Conservation (phyloP, 2,113 vertebrate species). For the Beaufortia kweichowensis region DNA sequence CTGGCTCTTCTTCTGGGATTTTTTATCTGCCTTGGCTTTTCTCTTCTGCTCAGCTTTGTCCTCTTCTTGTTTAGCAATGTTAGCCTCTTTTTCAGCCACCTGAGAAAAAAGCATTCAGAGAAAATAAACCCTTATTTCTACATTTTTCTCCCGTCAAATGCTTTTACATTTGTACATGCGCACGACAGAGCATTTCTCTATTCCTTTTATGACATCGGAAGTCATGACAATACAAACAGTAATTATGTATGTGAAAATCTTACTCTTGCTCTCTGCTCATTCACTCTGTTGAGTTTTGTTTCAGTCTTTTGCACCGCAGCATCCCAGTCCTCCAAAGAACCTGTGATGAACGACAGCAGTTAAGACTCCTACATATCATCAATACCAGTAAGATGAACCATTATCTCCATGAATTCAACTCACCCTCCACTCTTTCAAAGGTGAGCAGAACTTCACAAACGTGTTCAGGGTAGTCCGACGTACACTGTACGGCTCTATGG, state of each 20-base stretch:
- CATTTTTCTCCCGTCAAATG: neutral
- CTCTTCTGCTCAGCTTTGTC: constrained; percentile 82
- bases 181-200: neutral
- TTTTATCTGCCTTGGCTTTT: constrained; percentile 82
- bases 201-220: too few species aligned
- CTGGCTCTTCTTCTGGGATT: constrained; percentile 77
- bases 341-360: constrained; percentile 62
- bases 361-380: neutral
- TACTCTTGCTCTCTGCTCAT: constrained; percentile 89
- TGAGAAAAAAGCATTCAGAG: constrained; percentile 55
- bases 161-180: neutral
- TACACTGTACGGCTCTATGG: constrained; percentile 93
- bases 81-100: constrained; percentile 90
- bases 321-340: constrained; percentile 95
- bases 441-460: constrained; percentile 93
- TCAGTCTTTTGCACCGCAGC: constrained; percentile 90
- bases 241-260: constrained; percentile 2
- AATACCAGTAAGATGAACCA: neutral
- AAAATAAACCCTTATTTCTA: neutral
- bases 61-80: constrained; percentile 81
- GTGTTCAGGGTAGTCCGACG: constrained; percentile 93
- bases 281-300: constrained; percentile 83
- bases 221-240: too few species aligned
- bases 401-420: constrained; percentile 35
- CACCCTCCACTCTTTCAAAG: constrained; percentile 95